Conservation (phyloP, 2,888 invertebrate species). For the Phania funesta region DNA sequence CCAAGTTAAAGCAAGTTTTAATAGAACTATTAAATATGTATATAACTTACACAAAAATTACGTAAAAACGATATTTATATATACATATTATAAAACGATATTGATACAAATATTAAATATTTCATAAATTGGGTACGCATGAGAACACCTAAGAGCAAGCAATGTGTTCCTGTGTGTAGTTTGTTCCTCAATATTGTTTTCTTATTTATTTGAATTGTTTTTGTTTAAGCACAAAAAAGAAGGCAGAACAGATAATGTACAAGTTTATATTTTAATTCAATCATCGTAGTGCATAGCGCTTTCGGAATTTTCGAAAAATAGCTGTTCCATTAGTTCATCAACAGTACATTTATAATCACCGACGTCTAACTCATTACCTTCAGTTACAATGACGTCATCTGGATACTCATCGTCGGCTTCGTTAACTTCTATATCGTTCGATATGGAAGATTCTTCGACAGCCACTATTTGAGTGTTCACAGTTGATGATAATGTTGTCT, state of each 20-base stretch:
- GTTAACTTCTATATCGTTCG: conserved; percentile 24
- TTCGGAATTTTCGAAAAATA: conserved; percentile 59
- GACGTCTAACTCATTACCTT: conserved; percentile 52
- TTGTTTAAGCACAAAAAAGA: conserved; percentile 54
- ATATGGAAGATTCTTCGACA: conserved; percentile 32
- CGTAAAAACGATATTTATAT: background rate
- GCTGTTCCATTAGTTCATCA: conserved; percentile 64
- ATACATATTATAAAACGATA: conserved; percentile 46
- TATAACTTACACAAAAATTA: no score
- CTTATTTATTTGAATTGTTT: conserved; percentile 33
- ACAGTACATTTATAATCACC: conserved; percentile 64
- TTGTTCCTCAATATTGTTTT: conserved; percentile 37
- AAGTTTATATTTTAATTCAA: conserved; percentile 29
- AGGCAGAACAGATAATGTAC: conserved; percentile 60
- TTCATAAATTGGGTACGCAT: conserved; percentile 44
- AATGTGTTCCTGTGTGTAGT: conserved; percentile 32
- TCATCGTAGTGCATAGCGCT: conserved; percentile 61
- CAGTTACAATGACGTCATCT: conserved; percentile 40
- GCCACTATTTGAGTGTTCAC: conserved; percentile 61
- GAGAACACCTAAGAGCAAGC: conserved; percentile 46
- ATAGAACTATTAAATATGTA: no score
- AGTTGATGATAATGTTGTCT: conserved; percentile 58
- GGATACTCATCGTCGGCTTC: conserved; percentile 50
- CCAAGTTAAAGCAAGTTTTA: no score
- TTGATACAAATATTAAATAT: conserved; percentile 59